Evolutionary conservation across 2,113 vertebrate species (phyloP).

Genomic region (Coptodon bakossiorum): DNA sequence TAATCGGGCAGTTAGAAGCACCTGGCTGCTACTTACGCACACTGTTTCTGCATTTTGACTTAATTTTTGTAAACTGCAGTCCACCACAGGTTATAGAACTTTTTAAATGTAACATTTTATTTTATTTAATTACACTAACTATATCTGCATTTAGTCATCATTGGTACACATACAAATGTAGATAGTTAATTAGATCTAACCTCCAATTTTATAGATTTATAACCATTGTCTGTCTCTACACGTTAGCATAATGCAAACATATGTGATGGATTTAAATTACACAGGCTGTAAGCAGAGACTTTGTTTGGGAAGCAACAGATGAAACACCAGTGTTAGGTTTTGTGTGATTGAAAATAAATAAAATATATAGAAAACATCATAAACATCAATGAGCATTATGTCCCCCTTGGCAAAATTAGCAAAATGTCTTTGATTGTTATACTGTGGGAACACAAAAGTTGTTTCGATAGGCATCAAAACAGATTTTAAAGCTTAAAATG

Average conservation of each 20-base stretch:
- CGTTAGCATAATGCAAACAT: neutral
- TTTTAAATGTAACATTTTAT: neutral
- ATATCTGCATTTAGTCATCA: neutral
- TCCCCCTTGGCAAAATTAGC: neutral
- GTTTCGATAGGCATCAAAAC: neutral
- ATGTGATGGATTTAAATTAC: neutral
- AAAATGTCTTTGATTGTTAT: neutral
- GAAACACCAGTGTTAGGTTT: neutral
- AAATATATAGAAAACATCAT: neutral
- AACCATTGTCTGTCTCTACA: neutral
- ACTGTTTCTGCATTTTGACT: neutral
- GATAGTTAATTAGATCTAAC: neutral
- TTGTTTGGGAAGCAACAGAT: neutral
- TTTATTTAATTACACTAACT: neutral
- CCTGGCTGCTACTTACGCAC: neutral
- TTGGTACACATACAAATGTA: neutral
- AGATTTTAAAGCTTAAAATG: neutral
- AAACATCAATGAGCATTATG: neutral
- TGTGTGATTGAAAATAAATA: neutral
- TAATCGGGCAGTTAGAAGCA: neutral
- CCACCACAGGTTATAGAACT: neutral
- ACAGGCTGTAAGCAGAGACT: neutral
- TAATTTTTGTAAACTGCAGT: no score
- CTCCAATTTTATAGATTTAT: neutral
- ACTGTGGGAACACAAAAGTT: neutral